phyloP scores from a whole-genome alignment of 2,113 vertebrate species.

The Sterrhoptilus dennistouni region DNA sequence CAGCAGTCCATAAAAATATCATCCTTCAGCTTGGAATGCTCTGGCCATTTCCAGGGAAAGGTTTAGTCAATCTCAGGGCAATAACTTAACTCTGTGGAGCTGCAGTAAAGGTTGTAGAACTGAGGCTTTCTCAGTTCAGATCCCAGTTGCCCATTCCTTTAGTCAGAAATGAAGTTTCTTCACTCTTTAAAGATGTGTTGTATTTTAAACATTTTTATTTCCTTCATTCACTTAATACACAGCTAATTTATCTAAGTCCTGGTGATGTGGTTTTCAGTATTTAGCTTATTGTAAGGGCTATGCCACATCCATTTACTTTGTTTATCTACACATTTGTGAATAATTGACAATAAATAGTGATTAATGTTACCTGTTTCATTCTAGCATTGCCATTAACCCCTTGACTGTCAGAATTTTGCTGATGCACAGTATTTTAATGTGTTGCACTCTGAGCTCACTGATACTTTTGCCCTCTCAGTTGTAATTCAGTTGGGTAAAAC shows the following conservation, averaged over 20 bases:
- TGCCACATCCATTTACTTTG: neutral
- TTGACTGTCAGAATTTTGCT: neutral
- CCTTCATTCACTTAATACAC: slow-evolving; percentile 9
- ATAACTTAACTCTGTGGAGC: slow-evolving; percentile 18
- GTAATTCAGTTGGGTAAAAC: neutral
- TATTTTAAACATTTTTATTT: slow-evolving; percentile 43
- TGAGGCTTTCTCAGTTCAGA: neutral
- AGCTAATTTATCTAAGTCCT: slow-evolving; percentile 42
- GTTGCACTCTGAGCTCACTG: neutral
- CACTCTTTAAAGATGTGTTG: neutral
- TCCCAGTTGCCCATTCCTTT: neutral
- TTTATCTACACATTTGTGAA: slow-evolving; percentile 21
- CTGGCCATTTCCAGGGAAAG: slow-evolving; percentile 59
- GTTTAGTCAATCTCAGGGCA: slow-evolving; percentile 58
- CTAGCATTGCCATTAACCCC: neutral
- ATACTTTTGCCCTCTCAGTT: neutral
- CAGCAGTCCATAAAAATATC: slow-evolving; percentile 64
- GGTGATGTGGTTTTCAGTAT: neutral
- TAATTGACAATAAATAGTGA: neutral
- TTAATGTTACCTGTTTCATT: neutral
- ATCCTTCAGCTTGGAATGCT: slow-evolving; percentile 64
- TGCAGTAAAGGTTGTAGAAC: slow-evolving; percentile 15
- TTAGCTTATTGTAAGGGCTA: neutral
- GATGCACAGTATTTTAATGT: neutral
- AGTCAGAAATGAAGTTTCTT: neutral